Evolutionary conservation across 1,140 invertebrate species (phyloP).

Genomic region (Eubasilissa regina): DNA sequence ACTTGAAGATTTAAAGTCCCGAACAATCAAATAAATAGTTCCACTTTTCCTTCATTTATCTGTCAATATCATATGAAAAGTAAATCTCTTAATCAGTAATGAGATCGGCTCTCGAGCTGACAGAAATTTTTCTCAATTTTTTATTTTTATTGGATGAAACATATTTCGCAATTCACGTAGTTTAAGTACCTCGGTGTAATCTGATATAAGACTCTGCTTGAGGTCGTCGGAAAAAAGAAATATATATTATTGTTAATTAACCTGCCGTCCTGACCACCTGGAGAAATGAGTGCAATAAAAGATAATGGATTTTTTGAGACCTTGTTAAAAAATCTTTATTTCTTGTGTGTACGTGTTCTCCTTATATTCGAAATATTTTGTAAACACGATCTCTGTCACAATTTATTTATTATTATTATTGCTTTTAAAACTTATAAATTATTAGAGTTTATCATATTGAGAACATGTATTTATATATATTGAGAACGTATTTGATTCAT

Average conservation of each 20-base stretch:
- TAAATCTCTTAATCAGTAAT: constrained; percentile 34
- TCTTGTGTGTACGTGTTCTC: too few relatives aligned
- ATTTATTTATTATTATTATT: too few relatives aligned
- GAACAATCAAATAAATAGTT: neutral
- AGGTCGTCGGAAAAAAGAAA: neutral
- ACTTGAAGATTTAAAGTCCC: neutral
- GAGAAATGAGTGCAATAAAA: neutral
- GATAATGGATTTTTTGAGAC: neutral
- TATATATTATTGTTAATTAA: neutral
- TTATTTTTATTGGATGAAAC: neutral
- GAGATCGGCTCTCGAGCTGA: neutral
- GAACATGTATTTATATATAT: too few relatives aligned
- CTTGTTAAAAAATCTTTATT: too few relatives aligned
- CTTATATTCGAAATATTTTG: too few relatives aligned
- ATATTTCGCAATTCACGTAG: constrained; percentile 5
- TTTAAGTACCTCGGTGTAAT: neutral
- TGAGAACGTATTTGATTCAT: too few relatives aligned
- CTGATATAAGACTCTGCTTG: neutral
- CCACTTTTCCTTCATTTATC: neutral
- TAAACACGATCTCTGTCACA: too few relatives aligned
- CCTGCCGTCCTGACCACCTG: neutral
- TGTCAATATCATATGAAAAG: neutral
- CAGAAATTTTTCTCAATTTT: neutral
- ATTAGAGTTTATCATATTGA: too few relatives aligned
- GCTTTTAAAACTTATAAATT: too few relatives aligned